phyloP scores from a whole-genome alignment of 2,888 invertebrate genomes.

The Pandemis heparana region DNA sequence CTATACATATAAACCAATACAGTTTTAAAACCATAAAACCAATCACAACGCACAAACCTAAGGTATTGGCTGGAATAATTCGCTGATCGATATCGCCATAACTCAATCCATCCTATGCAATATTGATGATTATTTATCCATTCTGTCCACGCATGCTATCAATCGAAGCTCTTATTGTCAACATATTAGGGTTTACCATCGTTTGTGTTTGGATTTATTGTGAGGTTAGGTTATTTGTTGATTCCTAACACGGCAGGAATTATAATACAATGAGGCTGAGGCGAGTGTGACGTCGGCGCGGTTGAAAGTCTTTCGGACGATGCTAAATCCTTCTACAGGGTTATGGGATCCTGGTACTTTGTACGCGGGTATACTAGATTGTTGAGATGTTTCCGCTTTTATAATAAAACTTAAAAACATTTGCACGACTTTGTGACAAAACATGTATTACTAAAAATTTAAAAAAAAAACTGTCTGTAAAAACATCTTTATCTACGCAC shows the following conservation, averaged over 20 bases:
- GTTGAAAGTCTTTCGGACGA: constrained; percentile 43
- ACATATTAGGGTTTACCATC: constrained; percentile 12
- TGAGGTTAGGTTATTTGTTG: constrained; percentile 40
- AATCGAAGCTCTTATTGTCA: constrained; percentile 9
- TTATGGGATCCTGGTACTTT: constrained; percentile 21
- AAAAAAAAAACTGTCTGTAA: too few species aligned
- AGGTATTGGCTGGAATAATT: constrained; percentile 30
- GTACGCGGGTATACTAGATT: not conserved
- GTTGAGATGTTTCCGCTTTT: not conserved
- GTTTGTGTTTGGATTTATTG: constrained; percentile 37
- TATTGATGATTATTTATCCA: constrained; percentile 37
- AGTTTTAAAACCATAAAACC: constrained; percentile 26
- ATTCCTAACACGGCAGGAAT: constrained; percentile 45
- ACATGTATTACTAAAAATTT: too few species aligned
- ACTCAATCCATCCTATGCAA: constrained; percentile 38
- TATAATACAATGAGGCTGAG: constrained; percentile 46
- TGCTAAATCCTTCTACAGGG: constrained; percentile 42
- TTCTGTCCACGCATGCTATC: constrained; percentile 12
- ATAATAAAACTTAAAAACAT: too few species aligned
- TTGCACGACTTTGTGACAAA: too few species aligned
- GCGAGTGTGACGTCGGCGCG: constrained; percentile 39
- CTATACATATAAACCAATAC: not conserved
- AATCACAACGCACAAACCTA: constrained; percentile 7
- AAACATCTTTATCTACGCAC: too few species aligned
- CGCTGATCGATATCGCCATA: constrained; percentile 38